Conservation (phyloP, 2,113 vertebrate species). For the Gavialis gangeticus region DNA sequence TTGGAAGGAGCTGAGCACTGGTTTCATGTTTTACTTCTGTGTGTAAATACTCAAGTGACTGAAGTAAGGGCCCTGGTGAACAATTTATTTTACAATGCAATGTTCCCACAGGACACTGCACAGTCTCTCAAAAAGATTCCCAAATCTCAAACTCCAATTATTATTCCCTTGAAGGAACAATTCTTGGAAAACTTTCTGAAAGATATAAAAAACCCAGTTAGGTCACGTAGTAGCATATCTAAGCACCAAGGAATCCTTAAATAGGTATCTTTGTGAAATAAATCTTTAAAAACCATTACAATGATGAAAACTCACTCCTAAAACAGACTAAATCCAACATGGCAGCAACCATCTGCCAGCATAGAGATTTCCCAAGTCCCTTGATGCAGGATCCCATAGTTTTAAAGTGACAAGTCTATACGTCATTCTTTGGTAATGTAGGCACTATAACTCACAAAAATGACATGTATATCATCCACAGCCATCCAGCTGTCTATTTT, state of each 20-base stretch:
- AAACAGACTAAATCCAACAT: conserved; percentile 43
- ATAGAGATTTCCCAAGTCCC: neutral
- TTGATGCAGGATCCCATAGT: neutral
- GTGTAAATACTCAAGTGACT: neutral
- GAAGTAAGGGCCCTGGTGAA: neutral
- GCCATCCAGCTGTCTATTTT: neutral
- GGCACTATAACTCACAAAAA: conserved; percentile 36
- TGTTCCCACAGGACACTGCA: neutral
- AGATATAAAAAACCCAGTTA: rapidly evolving
- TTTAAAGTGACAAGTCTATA: neutral
- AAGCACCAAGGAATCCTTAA: neutral
- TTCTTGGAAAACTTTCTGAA: conserved; percentile 16
- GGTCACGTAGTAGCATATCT: neutral
- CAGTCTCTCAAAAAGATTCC: neutral
- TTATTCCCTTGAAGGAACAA: neutral
- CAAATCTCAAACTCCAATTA: neutral
- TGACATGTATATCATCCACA: neutral
- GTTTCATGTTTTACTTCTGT: conserved; percentile 54
- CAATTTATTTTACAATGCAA: neutral
- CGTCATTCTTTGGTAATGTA: neutral
- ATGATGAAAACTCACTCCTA: conserved; percentile 19
- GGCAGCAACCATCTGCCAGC: conserved; percentile 51
- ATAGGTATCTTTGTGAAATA: conserved; percentile 19
- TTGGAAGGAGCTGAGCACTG: conserved; percentile 45
- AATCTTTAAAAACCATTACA: conserved; percentile 39